phyloP scores from a whole-genome alignment of 2,797 vertebrate species.

The Epinephelus awoara region DNA sequence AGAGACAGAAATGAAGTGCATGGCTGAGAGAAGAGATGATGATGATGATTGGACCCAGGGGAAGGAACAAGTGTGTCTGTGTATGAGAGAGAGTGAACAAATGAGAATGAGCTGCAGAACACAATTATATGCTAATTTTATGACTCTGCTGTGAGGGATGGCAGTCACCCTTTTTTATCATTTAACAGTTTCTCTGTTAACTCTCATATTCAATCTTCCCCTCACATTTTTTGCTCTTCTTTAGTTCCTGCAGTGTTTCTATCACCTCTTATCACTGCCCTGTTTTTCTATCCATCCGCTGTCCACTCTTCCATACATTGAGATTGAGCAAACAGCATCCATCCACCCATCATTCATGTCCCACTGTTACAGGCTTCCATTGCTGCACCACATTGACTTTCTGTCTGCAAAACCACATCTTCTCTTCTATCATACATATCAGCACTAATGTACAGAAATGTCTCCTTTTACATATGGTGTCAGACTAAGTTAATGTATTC shows the following conservation, averaged over 20 bases:
- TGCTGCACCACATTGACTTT: constrained; percentile 7
- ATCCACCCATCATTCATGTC: constrained; percentile 14
- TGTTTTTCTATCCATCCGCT: background rate
- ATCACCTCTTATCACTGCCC: background rate
- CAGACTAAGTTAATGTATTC: background rate
- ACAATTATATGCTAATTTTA: constrained; percentile 50
- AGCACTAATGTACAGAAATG: background rate
- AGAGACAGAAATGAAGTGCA: constrained; percentile 2
- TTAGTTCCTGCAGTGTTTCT: background rate
- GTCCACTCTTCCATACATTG: background rate
- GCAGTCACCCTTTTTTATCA: background rate
- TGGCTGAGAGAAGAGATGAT: background rate
- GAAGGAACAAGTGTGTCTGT: background rate
- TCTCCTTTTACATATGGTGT: background rate
- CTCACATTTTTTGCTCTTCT: background rate
- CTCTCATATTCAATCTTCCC: background rate
- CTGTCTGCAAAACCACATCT: background rate
- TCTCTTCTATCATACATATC: background rate
- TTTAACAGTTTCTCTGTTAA: constrained; percentile 12
- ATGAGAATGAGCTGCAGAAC: constrained; percentile 36
- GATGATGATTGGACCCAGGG: constrained; percentile 16
- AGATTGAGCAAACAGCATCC: background rate
- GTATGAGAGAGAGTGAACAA: background rate
- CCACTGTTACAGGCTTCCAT: background rate
- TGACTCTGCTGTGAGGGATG: constrained; percentile 25